A percentile compares a stretch with the other conserved stretches of the same genome.
These are phyloP conservation scores for Brenthis hecate DNA, from an alignment of 2,888 invertebrate genomes.

Conservation along the genomic window DNA sequence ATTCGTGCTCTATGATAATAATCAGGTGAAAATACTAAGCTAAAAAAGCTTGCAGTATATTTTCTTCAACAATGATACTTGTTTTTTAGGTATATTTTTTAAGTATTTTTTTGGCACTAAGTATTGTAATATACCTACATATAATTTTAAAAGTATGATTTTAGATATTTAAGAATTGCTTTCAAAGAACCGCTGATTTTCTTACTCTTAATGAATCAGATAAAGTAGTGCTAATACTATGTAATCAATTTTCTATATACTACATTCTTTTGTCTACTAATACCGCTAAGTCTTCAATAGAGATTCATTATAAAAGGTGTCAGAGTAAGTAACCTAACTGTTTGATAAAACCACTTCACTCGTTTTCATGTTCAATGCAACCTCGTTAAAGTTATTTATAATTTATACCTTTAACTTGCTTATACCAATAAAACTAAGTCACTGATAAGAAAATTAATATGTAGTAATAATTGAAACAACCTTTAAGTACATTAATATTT, in stretches of 20 bases:
- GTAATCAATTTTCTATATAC: conserved; percentile 22
- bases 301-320: conserved; percentile 53
- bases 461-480: background rate
- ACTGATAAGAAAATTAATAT: conserved; percentile 1
- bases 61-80: too few relatives aligned
- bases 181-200: background rate
- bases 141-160: too few relatives aligned
- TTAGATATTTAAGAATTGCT: too few relatives aligned
- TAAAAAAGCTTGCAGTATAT: too few relatives aligned
- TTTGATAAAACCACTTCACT: conserved; percentile 59
- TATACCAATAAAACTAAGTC: conserved; percentile 15
- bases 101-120: too few relatives aligned
- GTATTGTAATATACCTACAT: too few relatives aligned
- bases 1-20: conserved; percentile 20
- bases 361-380: conserved; percentile 41
- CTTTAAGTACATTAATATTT: conserved; percentile 4
- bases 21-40: conserved; percentile 8
- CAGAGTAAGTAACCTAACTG: conserved; percentile 65
- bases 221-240: conserved; percentile 7
- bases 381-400: conserved; percentile 12
- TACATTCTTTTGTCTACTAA: conserved; percentile 41
- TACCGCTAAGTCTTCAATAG: conserved; percentile 47
- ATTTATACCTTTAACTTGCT: too few relatives aligned
- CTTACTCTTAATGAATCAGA: conserved; percentile 13
- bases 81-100: too few relatives aligned